These are phyloP conservation scores for Aleiodes alternator DNA, from an alignment of 2,888 invertebrate genomes.

Conservation along the genomic window DNA sequence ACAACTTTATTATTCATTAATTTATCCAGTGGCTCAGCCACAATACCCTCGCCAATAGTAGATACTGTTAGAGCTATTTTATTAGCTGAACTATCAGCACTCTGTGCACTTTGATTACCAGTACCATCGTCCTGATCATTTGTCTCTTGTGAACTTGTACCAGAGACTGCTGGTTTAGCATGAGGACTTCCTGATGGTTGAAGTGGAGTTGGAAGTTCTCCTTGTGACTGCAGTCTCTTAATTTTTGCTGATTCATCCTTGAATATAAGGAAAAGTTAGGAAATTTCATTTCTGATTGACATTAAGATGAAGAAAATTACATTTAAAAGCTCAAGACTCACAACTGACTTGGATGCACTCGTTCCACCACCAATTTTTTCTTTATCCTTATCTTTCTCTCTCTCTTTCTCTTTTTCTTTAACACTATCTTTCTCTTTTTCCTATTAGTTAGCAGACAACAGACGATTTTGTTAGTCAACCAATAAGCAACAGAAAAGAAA, in stretches of 20 bases:
- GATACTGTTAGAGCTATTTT: conserved; percentile 68
- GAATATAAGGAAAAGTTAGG: conserved; percentile 27
- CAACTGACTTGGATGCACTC: conserved; percentile 70
- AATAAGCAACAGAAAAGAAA: conserved; percentile 14
- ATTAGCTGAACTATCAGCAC: conserved; percentile 63
- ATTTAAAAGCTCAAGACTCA: conserved; percentile 63
- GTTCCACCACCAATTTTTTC: conserved; percentile 68
- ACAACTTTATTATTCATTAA: conserved; percentile 89
- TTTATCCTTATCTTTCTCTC: conserved; percentile 51
- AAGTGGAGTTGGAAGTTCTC: conserved; percentile 63
- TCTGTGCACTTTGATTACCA: conserved; percentile 57
- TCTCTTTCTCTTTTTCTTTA: conserved; percentile 45
- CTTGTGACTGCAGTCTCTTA: conserved; percentile 67
- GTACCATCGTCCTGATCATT: conserved; percentile 68
- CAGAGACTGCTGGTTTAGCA: conserved; percentile 67
- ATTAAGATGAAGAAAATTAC: conserved; percentile 7
- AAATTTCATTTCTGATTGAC: background rate
- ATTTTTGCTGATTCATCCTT: conserved; percentile 67
- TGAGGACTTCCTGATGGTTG: conserved; percentile 65
- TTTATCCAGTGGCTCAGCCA: conserved; percentile 87
- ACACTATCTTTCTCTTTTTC: conserved; percentile 46
- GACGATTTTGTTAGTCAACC: conserved; percentile 42
- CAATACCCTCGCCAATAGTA: conserved; percentile 76
- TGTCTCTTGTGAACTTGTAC: conserved; percentile 64
- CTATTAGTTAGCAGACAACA: conserved; percentile 44